Conservation (phyloP, 2,113 vertebrate species). For the Chelonoidis abingdonii region DNA sequence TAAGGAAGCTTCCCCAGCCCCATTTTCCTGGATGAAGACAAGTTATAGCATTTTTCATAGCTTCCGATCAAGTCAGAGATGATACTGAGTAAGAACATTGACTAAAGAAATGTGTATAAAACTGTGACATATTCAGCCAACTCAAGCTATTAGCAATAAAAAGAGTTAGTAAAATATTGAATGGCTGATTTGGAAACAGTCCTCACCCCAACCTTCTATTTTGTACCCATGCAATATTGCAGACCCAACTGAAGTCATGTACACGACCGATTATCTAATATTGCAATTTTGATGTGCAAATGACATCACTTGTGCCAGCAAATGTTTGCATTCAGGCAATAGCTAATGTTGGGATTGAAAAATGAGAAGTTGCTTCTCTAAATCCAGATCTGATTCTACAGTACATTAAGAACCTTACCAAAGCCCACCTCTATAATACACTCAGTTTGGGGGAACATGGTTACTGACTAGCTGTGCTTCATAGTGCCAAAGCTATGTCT, state of each 20-base stretch:
- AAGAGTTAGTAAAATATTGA: neutral
- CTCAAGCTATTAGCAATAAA: neutral
- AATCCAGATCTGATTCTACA: neutral
- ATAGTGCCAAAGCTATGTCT: neutral
- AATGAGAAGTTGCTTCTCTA: neutral
- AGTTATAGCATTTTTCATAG: constrained; percentile 18
- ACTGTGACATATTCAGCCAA: neutral
- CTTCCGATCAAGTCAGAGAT: neutral
- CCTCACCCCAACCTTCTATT: neutral
- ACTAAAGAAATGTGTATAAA: neutral
- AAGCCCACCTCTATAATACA: neutral
- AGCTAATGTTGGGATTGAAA: neutral
- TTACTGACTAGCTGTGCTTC: neutral
- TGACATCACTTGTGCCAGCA: neutral
- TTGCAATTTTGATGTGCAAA: neutral
- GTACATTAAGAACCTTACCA: neutral
- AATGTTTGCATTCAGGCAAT: neutral
- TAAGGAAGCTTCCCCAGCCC: constrained; percentile 56
- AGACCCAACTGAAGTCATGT: neutral
- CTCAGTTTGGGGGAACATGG: accelerated
- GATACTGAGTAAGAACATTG: neutral
- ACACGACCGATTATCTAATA: neutral
- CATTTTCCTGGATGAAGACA: constrained; percentile 70
- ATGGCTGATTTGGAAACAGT: neutral
- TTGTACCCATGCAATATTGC: neutral